Percentiles rank a stretch among this genome's conserved stretches.
Evolutionary conservation across 2,888 invertebrate species (phyloP).

Genomic region (Graphium colonna): DNA sequence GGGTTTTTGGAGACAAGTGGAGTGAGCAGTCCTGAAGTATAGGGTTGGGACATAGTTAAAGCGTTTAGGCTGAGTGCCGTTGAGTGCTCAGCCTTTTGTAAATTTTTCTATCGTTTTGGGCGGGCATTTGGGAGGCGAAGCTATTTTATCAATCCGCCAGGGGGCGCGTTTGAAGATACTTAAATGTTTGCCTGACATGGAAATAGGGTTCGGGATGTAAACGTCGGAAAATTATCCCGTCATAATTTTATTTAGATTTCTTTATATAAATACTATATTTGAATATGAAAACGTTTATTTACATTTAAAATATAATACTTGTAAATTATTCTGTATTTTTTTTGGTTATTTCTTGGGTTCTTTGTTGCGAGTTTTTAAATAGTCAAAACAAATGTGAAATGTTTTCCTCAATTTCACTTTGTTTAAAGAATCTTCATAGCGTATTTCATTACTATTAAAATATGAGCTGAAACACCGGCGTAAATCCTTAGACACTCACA

Average conservation of each 20-base stretch:
- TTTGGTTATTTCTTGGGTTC: too few species aligned
- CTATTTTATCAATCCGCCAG: constrained; percentile 75
- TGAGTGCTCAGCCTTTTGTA: constrained; percentile 73
- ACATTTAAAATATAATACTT: too few species aligned
- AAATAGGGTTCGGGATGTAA: constrained; percentile 29
- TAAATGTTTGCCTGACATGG: constrained; percentile 28
- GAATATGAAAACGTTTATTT: constrained; percentile 26
- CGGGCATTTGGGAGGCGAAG: constrained; percentile 53
- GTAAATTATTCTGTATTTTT: too few species aligned
- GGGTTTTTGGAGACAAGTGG: constrained; percentile 78
- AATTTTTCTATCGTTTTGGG: constrained; percentile 72
- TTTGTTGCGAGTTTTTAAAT: too few species aligned
- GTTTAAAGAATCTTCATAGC: too few species aligned
- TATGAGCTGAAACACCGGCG: neutral
- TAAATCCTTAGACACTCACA: constrained; percentile 14
- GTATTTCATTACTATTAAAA: neutral
- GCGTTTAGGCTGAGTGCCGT: constrained; percentile 75
- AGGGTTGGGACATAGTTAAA: constrained; percentile 77
- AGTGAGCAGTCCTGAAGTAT: constrained; percentile 76
- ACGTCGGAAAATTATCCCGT: constrained; percentile 35
- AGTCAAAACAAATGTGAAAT: too few species aligned
- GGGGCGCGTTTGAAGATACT: constrained; percentile 65
- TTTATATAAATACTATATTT: too few species aligned
- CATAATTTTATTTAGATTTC: too few species aligned
- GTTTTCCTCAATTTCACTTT: too few species aligned